Evolutionary conservation across 2,113 vertebrate species (phyloP), one percentile per base, ranked within the genome.

Genomic region (Dicrurus megarhynchus): DNA sequence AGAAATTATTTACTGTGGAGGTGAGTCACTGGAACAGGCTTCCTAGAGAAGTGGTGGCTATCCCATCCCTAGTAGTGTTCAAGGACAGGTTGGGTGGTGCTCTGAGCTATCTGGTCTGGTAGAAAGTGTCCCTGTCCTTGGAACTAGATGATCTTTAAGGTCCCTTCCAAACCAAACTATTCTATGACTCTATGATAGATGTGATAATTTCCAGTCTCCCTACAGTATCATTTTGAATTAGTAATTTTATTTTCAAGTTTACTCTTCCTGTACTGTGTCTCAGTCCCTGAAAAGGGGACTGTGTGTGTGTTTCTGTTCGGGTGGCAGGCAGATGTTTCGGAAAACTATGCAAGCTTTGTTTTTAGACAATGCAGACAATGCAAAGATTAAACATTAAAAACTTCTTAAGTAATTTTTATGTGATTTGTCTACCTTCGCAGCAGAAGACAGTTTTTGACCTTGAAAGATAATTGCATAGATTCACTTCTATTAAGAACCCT

Each of bases 391-490:
- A 63, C 32, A 27, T 6, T 60, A 56, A 70, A 71, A 87, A 64
- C 6, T 30, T 59, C 7, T 39, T 24, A 49, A 60, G 28, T 64
- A n/a, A 71, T 95, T 95, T 93, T 64, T 52, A 16, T 37, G 46
- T 74, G 19, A 26, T 95, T 78, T 92, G 17, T 35, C 26, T 63
- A 2, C 42, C 87, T 95, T 71, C 47, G 35, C 3, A 4, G 49
- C 13, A 7, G 61, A 44, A 82, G 39, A 30, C 8, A 20, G 37
- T 37, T 95, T 95, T 79, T 87, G 87, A 96, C 89, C 93, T 96
- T 96, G 94, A 91, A 91, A 91, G 37, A 76, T 94, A 87, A 89
- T 89, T 94, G 65, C 18, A 33, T 11, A 84, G 81, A 79, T 91
- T 89, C 7, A 3, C 26, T 84, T 82, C 44, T 78, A 1, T 89